Percentiles rank a stretch among this genome's conserved stretches.
These are phyloP conservation scores for Xiphophorus maculatus DNA, from an alignment of 2,113 vertebrate species.

Conservation along the genomic window DNA sequence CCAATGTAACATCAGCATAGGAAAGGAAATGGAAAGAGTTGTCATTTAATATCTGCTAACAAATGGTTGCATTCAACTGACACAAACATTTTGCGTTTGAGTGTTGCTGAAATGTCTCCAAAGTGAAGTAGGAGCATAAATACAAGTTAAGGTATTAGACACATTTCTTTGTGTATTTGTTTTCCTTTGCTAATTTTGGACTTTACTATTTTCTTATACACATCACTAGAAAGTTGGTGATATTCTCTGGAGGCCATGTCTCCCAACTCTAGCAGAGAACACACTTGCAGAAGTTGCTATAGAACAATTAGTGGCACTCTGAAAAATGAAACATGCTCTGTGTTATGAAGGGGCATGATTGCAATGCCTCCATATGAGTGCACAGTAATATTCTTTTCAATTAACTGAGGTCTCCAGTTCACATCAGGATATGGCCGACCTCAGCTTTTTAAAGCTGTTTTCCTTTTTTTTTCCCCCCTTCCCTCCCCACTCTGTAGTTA, in stretches of 20 bases:
- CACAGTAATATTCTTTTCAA: conserved; percentile 68
- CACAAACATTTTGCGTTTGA: too few species aligned
- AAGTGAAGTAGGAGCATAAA: background rate
- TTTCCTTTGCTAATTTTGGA: background rate
- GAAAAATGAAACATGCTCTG: conserved; percentile 36
- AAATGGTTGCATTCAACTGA: too few species aligned
- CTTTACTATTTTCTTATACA: background rate
- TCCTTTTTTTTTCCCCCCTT: conserved; percentile 5
- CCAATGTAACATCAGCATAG: too few species aligned
- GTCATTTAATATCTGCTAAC: too few species aligned
- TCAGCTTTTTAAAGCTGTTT: conserved; percentile 60
- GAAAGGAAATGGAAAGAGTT: too few species aligned
- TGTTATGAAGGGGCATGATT: conserved; percentile 44
- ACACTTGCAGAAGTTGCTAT: conserved; percentile 36
- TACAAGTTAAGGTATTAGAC: background rate
- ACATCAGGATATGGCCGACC: conserved; percentile 67
- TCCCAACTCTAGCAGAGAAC: background rate
- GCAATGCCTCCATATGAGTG: conserved; percentile 50
- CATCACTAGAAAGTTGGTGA: background rate
- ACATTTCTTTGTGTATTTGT: background rate
- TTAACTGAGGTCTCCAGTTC: conserved; percentile 63
- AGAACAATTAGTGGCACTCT: conserved; percentile 58
- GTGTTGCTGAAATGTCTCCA: background rate
- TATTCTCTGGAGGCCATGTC: background rate
- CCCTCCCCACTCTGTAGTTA: conserved; percentile 60